Percentiles rank a stretch among this genome's conserved stretches.
phyloP scores from a whole-genome alignment of 2,113 vertebrate genomes.

The Tenrec ecaudatus region DNA sequence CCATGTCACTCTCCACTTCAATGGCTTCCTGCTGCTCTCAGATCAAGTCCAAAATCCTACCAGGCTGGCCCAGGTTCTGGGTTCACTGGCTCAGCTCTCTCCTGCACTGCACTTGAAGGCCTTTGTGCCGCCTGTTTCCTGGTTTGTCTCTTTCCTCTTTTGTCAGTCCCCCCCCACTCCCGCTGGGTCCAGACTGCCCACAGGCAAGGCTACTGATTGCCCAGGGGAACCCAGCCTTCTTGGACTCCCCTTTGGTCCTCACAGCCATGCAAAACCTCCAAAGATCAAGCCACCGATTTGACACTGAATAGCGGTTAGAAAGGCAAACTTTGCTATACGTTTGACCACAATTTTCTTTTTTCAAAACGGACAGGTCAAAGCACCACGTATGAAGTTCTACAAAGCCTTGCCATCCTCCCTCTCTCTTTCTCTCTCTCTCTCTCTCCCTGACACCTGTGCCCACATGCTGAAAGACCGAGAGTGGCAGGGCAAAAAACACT shows the following conservation, averaged over 20 bases:
- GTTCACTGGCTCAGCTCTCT: not conserved
- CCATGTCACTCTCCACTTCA: not conserved
- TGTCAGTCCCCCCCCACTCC: slow-evolving; percentile 45
- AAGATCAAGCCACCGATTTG: not conserved
- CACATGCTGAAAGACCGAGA: no score
- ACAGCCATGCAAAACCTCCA: not conserved
- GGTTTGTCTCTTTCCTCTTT: not conserved
- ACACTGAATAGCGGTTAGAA: no score
- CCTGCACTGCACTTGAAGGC: not conserved
- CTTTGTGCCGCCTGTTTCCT: not conserved
- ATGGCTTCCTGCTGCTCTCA: slow-evolving; percentile 29
- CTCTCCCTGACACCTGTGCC: no score
- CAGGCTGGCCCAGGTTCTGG: not conserved
- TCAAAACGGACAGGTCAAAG: not conserved
- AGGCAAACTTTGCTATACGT: no score
- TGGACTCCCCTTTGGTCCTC: not conserved
- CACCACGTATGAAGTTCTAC: not conserved
- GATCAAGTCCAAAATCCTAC: slow-evolving; percentile 19
- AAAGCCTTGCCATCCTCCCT: not conserved
- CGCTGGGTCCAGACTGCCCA: not conserved
- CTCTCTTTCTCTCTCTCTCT: no score
- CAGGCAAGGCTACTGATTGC: not conserved
- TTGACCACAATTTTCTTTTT: no score
- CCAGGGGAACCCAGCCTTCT: not conserved
- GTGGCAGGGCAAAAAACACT: no score